Evolutionary conservation across 2,113 vertebrate genomes (phyloP).

Genomic region (Centrocercus urophasianus): DNA sequence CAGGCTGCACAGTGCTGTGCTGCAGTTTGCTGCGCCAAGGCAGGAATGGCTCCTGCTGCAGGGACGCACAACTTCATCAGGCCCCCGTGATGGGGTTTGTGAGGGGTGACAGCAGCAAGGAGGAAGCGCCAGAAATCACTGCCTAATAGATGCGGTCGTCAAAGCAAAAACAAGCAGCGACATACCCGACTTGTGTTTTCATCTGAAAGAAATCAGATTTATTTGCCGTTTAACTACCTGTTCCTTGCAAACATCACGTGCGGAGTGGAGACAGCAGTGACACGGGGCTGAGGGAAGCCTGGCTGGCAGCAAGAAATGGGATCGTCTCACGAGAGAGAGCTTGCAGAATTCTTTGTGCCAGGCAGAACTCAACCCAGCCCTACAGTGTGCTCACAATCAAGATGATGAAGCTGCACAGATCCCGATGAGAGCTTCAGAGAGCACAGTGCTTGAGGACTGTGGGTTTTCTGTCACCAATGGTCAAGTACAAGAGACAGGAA

Average conservation of each 20-base stretch:
- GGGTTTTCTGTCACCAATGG: not conserved
- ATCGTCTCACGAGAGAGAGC: not conserved
- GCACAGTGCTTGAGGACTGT: not conserved
- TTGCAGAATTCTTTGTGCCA: not conserved
- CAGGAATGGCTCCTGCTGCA: not conserved
- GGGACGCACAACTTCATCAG: not conserved
- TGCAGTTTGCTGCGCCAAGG: not conserved
- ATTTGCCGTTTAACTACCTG: conserved; percentile 26
- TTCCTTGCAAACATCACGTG: not conserved
- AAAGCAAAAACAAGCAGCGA: conserved; percentile 42
- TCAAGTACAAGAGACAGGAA: not conserved
- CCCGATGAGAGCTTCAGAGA: not conserved
- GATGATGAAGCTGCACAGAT: not conserved
- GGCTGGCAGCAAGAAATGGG: not conserved
- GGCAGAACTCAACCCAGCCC: not conserved
- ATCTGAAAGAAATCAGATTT: not conserved
- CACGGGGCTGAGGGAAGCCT: not conserved
- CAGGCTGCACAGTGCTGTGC: conserved; percentile 72
- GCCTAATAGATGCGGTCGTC: not conserved
- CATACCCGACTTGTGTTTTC: not conserved
- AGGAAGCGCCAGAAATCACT: conserved; percentile 38
- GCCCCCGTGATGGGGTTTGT: not conserved
- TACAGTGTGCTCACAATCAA: not conserved
- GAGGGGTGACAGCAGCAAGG: conserved; percentile 6
- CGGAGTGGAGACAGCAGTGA: not conserved